Conservation (phyloP, 2,113 vertebrate genomes). For the Bostrychus sinensis region DNA sequence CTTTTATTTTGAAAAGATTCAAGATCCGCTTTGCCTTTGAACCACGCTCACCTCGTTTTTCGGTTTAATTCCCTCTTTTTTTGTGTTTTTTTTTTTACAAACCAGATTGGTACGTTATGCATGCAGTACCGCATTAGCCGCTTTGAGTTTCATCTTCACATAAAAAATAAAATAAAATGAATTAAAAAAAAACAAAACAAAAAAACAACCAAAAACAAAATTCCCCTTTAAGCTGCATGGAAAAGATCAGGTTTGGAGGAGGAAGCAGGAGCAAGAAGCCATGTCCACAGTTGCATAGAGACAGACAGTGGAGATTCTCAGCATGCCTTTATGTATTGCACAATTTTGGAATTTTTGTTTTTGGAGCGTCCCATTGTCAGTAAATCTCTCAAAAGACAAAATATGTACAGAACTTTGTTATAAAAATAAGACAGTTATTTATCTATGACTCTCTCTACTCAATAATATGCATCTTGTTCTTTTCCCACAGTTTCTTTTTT, state of each 20-base stretch:
- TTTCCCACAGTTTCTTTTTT: constrained; percentile 5
- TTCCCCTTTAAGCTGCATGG: constrained; percentile 70
- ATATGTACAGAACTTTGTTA: constrained; percentile 71
- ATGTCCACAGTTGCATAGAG: constrained; percentile 78
- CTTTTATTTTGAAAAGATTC: constrained; percentile 79
- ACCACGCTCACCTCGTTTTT: constrained; percentile 69
- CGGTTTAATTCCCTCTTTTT: constrained; percentile 55
- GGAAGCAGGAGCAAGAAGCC: constrained; percentile 73
- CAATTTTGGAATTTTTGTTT: constrained; percentile 59
- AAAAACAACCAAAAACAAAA: constrained; percentile 51
- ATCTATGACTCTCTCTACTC: constrained; percentile 56
- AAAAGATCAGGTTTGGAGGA: constrained; percentile 55
- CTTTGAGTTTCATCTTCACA: constrained; percentile 71
- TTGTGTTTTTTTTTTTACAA: constrained; percentile 71
- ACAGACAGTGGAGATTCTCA: constrained; percentile 75
- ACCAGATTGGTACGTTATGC: constrained; percentile 78
- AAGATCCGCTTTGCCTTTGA: constrained; percentile 72
- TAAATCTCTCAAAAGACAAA: constrained; percentile 68
- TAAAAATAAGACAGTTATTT: constrained; percentile 72
- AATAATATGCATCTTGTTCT: constrained; percentile 42
- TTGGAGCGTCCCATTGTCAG: constrained; percentile 47
- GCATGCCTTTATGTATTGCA: constrained; percentile 75
- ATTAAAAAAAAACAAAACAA: constrained; percentile 40
- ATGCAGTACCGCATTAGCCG: constrained; percentile 80
- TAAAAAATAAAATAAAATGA: constrained; percentile 42